phyloP scores from a whole-genome alignment of 2,113 vertebrate species.

The Columba livia region DNA sequence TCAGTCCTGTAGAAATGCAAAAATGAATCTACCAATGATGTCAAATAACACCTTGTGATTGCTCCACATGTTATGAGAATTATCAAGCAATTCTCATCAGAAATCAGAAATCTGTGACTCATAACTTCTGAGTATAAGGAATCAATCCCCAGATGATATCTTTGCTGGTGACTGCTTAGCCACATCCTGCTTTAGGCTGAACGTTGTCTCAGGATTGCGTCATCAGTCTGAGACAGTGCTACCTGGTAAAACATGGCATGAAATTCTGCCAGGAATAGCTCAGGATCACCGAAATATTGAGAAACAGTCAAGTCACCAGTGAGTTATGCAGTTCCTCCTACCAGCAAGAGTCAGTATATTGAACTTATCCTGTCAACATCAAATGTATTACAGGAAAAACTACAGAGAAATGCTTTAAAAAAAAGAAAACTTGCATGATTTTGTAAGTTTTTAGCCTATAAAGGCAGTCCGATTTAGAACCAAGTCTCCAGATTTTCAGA shows the following conservation, averaged over 20 bases:
- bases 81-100: neutral
- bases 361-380: neutral
- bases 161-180: neutral
- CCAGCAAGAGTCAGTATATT: neutral
- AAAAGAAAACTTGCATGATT: too few relatives aligned
- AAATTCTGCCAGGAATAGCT: slow-evolving; percentile 47
- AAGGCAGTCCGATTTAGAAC: neutral
- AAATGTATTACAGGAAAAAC: neutral
- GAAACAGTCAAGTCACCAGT: slow-evolving; percentile 20
- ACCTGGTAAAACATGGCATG: neutral
- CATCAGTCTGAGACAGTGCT: neutral
- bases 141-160: neutral
- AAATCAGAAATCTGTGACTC: neutral
- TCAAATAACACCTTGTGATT: neutral
- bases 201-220: neutral
- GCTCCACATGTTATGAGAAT: neutral
- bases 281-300: neutral
- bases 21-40: neutral
- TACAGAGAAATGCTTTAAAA: neutral
- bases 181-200: slow-evolving; percentile 17
- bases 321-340: slow-evolving; percentile 41
- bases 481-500: neutral
- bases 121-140: neutral
- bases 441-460: neutral
- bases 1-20: neutral